Conservation (phyloP, 2,888 invertebrate genomes). For the Tryphoninae sp. region DNA sequence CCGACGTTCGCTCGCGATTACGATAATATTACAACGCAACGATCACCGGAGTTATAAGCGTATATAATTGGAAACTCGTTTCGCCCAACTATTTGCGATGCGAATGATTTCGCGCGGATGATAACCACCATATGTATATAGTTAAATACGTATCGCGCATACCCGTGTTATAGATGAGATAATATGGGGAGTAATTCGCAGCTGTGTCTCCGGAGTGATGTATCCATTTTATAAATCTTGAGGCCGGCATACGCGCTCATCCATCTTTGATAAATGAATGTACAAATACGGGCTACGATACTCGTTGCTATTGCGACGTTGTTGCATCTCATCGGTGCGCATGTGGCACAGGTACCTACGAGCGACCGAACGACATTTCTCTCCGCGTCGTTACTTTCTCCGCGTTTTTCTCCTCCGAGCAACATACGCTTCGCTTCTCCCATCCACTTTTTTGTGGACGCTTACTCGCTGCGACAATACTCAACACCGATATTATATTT, state of each 20-base stretch:
- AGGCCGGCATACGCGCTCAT: background rate
- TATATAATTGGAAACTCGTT: conserved; percentile 65
- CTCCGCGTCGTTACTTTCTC: conserved; percentile 56
- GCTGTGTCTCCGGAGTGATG: background rate
- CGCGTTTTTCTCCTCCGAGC: conserved; percentile 10
- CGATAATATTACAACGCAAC: conserved; percentile 61
- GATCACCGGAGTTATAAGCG: conserved; percentile 42
- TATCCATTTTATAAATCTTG: conserved; percentile 36
- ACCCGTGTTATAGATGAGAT: conserved; percentile 12
- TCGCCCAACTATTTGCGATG: conserved; percentile 49
- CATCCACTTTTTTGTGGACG: background rate
- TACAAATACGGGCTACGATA: background rate
- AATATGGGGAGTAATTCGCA: conserved; percentile 22
- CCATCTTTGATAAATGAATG: conserved; percentile 14
- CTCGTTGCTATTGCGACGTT: conserved; percentile 11
- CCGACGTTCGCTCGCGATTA: conserved; percentile 18
- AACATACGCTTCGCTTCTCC: background rate
- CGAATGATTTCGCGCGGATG: conserved; percentile 54
- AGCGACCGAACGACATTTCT: conserved; percentile 56
- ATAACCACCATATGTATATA: conserved; percentile 21
- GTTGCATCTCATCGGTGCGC: conserved; percentile 25
- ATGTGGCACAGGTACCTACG: background rate
- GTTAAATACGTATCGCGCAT: background rate
- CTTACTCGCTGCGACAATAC: conserved; percentile 41
- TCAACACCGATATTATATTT: conserved; percentile 56